A percentile compares a stretch with the other conserved stretches of the same genome.
Conservation (phyloP, 1,140 invertebrate species). For the Drosophila sp. region DNA sequence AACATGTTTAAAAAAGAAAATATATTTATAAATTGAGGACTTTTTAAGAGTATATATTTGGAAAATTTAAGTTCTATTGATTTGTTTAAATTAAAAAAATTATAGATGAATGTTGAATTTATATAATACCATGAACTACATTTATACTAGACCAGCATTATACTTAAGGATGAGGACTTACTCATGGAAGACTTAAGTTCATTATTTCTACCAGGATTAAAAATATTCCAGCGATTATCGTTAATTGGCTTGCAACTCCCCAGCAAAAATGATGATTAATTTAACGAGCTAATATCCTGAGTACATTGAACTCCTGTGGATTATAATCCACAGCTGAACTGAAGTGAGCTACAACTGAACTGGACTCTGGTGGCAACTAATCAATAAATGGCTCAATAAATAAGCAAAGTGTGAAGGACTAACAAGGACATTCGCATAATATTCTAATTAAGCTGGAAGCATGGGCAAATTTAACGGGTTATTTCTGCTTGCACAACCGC, state of each 20-base stretch:
- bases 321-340: not conserved
- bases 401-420: constrained; percentile 21
- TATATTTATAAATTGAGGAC: too few species aligned
- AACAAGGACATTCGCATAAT: constrained; percentile 18
- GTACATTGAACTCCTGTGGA: constrained; percentile 1
- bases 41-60: too few species aligned
- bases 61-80: too few species aligned
- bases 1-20: too few species aligned
- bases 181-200: too few species aligned
- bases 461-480: constrained; percentile 11
- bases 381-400: constrained; percentile 22
- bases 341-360: not conserved
- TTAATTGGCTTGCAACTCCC: not conserved
- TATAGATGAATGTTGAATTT: too few species aligned
- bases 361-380: constrained; percentile 3
- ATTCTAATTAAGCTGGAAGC: constrained; percentile 20
- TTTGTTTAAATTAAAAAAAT: too few species aligned
- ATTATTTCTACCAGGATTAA: too few species aligned
- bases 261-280: not conserved
- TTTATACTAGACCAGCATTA: too few species aligned
- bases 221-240: not conserved
- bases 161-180: too few species aligned
- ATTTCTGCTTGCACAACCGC: constrained; percentile 28
- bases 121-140: too few species aligned
- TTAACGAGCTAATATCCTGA: not conserved